Evolutionary conservation across 2,113 vertebrate genomes (phyloP).

Genomic region (Pleuronectes platessa): DNA sequence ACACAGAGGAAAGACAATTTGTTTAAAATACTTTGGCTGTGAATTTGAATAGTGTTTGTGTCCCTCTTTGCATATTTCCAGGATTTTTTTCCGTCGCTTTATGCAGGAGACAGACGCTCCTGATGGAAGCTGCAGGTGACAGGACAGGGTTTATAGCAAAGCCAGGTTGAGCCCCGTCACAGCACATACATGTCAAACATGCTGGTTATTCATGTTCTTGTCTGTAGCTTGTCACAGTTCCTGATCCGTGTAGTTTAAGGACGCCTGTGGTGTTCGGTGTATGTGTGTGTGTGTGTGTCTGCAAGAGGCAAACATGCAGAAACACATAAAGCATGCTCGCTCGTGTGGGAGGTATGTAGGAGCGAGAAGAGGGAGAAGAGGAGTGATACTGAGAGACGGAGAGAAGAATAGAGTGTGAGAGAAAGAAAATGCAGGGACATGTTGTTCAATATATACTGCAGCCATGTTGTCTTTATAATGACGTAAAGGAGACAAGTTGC

Average conservation of each 20-base stretch:
- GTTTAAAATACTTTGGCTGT: slow-evolving; percentile 67
- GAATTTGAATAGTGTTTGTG: slow-evolving; percentile 77
- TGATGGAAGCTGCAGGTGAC: neutral
- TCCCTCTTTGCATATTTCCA: slow-evolving; percentile 74
- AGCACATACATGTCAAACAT: slow-evolving; percentile 16
- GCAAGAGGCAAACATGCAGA: slow-evolving; percentile 66
- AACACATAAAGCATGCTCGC: slow-evolving; percentile 67
- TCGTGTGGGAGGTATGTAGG: slow-evolving; percentile 73
- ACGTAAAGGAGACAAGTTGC: neutral
- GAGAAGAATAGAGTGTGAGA: slow-evolving; percentile 24
- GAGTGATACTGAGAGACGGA: slow-evolving; percentile 40
- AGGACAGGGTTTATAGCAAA: neutral
- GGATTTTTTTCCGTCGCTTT: slow-evolving; percentile 25
- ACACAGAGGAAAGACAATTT: slow-evolving; percentile 54
- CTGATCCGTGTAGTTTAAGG: slow-evolving; percentile 28
- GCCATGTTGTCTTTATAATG: slow-evolving; percentile 6
- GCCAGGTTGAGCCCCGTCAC: neutral
- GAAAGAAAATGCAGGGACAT: slow-evolving; percentile 3
- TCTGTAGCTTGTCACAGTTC: slow-evolving; percentile 28
- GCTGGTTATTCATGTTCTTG: slow-evolving; percentile 17
- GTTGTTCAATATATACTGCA: slow-evolving; percentile 1
- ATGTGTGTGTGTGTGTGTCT: neutral
- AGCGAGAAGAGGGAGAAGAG: slow-evolving; percentile 53
- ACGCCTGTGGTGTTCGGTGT: slow-evolving; percentile 16
- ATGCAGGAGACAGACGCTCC: slow-evolving; percentile 8